phyloP scores from a whole-genome alignment of 2,113 vertebrate genomes.

The Aldabrachelys gigantea region DNA sequence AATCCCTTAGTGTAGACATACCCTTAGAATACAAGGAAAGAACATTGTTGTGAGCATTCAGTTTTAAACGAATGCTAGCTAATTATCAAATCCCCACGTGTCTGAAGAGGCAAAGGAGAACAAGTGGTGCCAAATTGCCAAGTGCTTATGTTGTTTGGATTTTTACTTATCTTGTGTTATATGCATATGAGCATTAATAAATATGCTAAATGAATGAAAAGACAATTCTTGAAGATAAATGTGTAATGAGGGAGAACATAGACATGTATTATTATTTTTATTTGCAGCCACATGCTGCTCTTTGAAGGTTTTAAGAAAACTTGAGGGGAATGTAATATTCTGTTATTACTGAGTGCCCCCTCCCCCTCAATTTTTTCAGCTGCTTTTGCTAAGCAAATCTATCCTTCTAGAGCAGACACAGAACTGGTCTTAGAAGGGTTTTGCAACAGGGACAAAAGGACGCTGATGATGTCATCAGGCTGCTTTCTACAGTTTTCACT shows the following conservation, averaged over 20 bases:
- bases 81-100: not conserved
- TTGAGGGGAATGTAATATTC: not conserved
- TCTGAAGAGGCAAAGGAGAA: not conserved
- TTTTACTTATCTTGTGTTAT: rapidly evolving
- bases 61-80: not conserved
- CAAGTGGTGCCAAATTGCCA: rapidly evolving
- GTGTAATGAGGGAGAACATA: not conserved
- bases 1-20: too few relatives aligned
- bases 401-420: not conserved
- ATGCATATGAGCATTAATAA: not conserved
- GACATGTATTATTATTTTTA: not conserved
- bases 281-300: rapidly evolving
- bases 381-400: not conserved
- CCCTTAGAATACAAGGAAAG: conserved; percentile 17
- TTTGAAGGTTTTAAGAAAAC: not conserved
- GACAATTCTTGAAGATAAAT: not conserved
- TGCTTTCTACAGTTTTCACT: not conserved
- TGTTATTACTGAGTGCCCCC: not conserved
- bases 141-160: not conserved
- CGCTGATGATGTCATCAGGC: not conserved
- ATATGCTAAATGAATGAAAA: not conserved
- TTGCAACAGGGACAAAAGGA: not conserved
- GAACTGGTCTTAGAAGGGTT: not conserved
- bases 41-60: not conserved
- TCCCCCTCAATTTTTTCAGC: not conserved